Evolutionary conservation across 1,140 invertebrate genomes (phyloP).

Genomic region (Cotesia chilonis): DNA sequence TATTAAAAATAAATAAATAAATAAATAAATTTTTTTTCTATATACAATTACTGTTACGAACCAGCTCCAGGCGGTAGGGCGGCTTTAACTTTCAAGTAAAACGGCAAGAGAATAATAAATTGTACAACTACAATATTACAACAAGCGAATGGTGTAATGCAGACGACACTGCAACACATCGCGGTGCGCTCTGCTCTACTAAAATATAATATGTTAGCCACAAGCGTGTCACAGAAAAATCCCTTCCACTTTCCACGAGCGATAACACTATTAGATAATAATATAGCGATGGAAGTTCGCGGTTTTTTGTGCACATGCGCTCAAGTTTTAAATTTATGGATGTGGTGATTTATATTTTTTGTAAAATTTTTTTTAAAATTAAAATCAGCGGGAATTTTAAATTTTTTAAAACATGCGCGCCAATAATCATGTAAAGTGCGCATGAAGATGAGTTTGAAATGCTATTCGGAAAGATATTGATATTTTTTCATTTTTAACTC

Average conservation of each 20-base stretch:
- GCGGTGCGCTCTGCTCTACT: constrained; percentile 51
- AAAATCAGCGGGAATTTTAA: neutral
- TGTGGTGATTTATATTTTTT: neutral
- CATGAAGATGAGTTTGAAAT: too few species aligned
- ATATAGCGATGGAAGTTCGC: neutral
- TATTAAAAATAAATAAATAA: neutral
- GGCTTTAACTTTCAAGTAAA: constrained; percentile 45
- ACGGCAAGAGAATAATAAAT: constrained; percentile 42
- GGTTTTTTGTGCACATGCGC: constrained; percentile 9
- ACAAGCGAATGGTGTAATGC: constrained; percentile 42
- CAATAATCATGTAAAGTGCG: too few species aligned
- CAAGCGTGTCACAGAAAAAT: constrained; percentile 26
- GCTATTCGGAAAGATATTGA: too few species aligned
- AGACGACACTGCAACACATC: constrained; percentile 52
- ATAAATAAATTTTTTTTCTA: neutral
- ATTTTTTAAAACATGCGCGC: neutral
- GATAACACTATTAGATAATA: constrained; percentile 17
- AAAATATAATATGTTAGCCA: constrained; percentile 29
- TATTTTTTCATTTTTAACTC: too few species aligned
- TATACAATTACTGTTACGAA: constrained; percentile 37
- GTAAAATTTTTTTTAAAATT: too few species aligned
- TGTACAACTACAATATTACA: constrained; percentile 41
- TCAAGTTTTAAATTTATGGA: neutral
- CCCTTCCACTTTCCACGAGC: neutral
- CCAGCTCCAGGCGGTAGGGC: constrained; percentile 57